Base-by-base conservation (phyloP, 2,888 invertebrate genomes). In the Eristalinus sepulchralis region DNA sequence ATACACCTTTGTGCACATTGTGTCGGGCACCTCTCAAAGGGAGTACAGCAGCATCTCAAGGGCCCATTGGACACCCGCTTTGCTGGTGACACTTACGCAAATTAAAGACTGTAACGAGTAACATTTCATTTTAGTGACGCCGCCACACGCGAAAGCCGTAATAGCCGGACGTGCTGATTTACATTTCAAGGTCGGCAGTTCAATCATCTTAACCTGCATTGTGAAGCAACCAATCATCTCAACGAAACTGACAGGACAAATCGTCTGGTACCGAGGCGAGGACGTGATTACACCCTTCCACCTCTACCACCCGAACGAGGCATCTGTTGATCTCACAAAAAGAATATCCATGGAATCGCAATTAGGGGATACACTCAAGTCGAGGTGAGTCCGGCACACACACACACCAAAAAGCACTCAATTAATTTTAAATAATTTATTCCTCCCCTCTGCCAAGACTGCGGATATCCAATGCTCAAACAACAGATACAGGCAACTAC, bases 401-500 rank as follows among this genome's bases (percentile, higher is more conserved):
- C 27, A 27, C 27, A 27, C 27, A 27, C 27, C 27, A 27, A 27
- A 17, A 24, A 20, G 27, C n/a, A 5, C 20, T 34, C 60, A 60
- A 24, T 57, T 62, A 76, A 71, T 39, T 60, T 1, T 67, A 75
- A 79, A 79, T 79, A 67, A 75, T 71, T 78, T 55, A 79, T 77
- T 27, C 24, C 1, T 11, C 22, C 9, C 24, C 57, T 3, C 57
- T 4, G 11, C 11, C 67, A 53, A 93, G 95, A 90, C 93, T 97
- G 90, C 95, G 95, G 88, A 96, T 97, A 90, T 95, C 95, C 89
- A 95, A 95, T 92, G 95, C 96, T 67, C 94, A 95, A 90, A 95
- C 95, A 67, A 94, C 95, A 63, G 97, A 97, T 93, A 96, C 97
- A 76, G 97, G 97, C 80, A 97, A 97, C 93, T 97, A 97, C 93